Evolutionary conservation across 2,113 vertebrate genomes (phyloP), one percentile per base, ranked within the genome.

Genomic region (Rhinoptilus africanus): DNA sequence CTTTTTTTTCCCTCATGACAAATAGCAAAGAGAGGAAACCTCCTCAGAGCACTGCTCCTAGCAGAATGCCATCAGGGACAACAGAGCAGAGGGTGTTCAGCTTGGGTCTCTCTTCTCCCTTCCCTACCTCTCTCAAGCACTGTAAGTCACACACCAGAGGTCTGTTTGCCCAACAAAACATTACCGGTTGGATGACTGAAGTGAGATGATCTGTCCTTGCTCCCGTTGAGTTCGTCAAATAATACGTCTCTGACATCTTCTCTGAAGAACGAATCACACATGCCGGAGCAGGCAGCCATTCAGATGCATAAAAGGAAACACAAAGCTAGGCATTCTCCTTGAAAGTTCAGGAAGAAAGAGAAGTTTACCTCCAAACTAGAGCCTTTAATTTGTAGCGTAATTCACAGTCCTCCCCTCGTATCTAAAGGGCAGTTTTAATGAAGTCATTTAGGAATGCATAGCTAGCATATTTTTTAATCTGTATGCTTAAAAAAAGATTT

Each of bases 41-140:
- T 69, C n/a, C 15, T 32, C 1, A 0, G 20, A 50, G 32, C 1
- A 0, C 37, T 62, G 56, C 32, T 84, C 5, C 2, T 32, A 51
- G 30, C 8, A 4, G 9, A 56, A 64, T 14, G 17, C 68, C 51
- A 59, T 37, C 54, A 71, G 21, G 64, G 28, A 19, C 20, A 47
- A 9, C 0, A 1, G 37, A 50, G 34, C 51, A 35, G 79, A 43
- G 34, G 80, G 21, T 9, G 6, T 57, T 51, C 67, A 51, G 3
- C 22, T 19, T 15, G 35, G 24, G 14, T 11, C 43, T 81, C 69
- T 56, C 45, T 60, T 60, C 47, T 81, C 37, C n/a, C 3, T 89
- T 56, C 45, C 28, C 63, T 43, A 16, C 30, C 12, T 53, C n/a
- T n/a, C 80, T 26, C 56, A 50, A 57, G 35, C n/a, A 35, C 59